These are phyloP conservation scores for Megastigmus dorsalis DNA, from an alignment of 2,888 invertebrate genomes.

Conservation along the genomic window DNA sequence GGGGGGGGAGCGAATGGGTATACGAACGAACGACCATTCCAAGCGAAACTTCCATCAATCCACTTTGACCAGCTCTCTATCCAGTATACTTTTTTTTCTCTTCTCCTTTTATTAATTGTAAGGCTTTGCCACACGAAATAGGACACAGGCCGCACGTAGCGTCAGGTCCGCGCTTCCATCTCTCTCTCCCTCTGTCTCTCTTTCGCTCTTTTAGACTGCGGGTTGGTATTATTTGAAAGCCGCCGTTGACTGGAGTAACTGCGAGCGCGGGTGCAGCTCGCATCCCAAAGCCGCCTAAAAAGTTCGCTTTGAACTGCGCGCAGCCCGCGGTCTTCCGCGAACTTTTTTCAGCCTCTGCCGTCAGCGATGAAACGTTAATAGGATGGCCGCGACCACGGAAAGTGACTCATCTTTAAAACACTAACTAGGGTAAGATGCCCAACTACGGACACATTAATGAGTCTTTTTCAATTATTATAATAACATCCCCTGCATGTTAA, in stretches of 20 bases:
- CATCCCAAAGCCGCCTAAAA: conserved; percentile 38
- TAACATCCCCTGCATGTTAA: too few species aligned
- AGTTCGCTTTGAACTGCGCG: conserved; percentile 27
- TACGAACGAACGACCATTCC: too few species aligned
- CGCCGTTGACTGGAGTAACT: conserved; percentile 1
- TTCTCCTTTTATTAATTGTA: background rate
- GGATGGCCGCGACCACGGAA: background rate
- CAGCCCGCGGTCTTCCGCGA: conserved; percentile 1
- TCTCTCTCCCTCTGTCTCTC: background rate
- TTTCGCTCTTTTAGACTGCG: background rate
- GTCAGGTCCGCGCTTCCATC: background rate
- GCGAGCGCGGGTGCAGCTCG: background rate
- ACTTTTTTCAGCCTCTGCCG: background rate
- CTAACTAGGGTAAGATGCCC: too few species aligned
- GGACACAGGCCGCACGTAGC: too few species aligned
- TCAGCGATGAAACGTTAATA: conserved; percentile 13
- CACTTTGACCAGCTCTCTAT: too few species aligned
- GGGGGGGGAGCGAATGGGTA: too few species aligned
- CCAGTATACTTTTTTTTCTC: background rate
- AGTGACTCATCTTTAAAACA: too few species aligned
- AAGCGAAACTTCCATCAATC: too few species aligned
- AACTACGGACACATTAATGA: too few species aligned
- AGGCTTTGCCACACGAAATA: background rate
- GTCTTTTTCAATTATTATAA: too few species aligned
- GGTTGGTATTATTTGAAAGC: conserved; percentile 14